Base-by-base conservation (phyloP, 2,797 vertebrate genomes). In the Manis crassicaudata region DNA sequence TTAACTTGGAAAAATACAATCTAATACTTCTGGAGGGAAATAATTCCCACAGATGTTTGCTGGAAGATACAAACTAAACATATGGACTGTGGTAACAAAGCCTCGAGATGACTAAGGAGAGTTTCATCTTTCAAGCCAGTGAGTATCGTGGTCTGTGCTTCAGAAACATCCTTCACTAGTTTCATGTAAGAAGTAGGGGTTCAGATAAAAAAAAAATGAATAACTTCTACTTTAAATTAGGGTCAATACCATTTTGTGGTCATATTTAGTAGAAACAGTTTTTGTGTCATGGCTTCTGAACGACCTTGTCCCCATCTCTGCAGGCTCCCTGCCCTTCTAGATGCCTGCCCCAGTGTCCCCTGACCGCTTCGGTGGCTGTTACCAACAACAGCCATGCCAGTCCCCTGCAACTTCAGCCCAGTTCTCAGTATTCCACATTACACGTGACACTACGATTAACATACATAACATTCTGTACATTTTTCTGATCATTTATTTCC, bases 11-110 rank as follows among this genome's bases (percentile, higher is more conserved):
- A 94, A 97, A 86, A 94, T 62, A 95, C 32, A 88, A 83, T 89
- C 73, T 92, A 88, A 89, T 96, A 83, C 81, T 87, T 96, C 80
- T 70, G 46, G 23, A 6, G 32, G 58, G 20, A 94, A 86, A 86
- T 90, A 96, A 96, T 92, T 93, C 88, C 85, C 73, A 95, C 72
- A 91, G 77, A 92, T 46, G 3, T 95, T 88, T 92, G 52, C 37
- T 97, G 79, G 86, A 97, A 96, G 77, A 92, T 37, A 75, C 76
- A 72, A 90, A 76, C 90, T 89, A 25, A 81, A 83, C 86, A 96
- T 94, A 77, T 96, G 92, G 85, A 95, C 56, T 79, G 32, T 10
- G 75, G 77, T n/a, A 79, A 75, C 73, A 46, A 46, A 46, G 43
- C 37, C 67, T 92, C 13, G 0, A 27, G 81, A 65, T 94, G 90